Conservation (phyloP, 2,797 vertebrate genomes). For the Myiotriccus ornatus region DNA sequence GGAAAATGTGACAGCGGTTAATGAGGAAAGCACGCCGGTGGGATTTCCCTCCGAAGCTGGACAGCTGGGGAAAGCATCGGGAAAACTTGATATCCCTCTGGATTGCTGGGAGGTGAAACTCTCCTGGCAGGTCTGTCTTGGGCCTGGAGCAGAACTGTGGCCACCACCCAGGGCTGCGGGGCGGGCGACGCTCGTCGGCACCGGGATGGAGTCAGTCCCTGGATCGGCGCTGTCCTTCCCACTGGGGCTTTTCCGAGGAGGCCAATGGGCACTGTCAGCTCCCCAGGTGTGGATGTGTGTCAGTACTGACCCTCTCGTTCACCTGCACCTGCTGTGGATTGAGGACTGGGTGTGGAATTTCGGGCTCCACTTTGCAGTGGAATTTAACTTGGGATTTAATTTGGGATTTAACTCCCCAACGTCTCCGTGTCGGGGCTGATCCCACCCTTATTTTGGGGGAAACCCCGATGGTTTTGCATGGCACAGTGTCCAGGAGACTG, state of each 20-base stretch:
- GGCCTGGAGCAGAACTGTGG: neutral
- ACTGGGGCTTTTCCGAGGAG: neutral
- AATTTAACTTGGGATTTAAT: too few species aligned
- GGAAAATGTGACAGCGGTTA: slow-evolving; percentile 18
- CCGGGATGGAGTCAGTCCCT: rapidly evolving
- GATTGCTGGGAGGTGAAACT: neutral
- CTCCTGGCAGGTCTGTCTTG: neutral
- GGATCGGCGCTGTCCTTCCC: rapidly evolving
- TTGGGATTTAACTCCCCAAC: neutral
- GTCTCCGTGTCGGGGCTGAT: neutral
- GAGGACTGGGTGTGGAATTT: rapidly evolving
- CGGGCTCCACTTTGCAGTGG: rapidly evolving
- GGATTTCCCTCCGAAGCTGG: neutral
- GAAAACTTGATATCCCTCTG: neutral
- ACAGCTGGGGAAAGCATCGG: slow-evolving; percentile 1
- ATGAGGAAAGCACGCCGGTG: slow-evolving; percentile 22
- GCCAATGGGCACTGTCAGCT: rapidly evolving
- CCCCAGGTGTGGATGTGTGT: neutral
- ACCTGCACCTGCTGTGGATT: neutral
- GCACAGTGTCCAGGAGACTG: neutral
- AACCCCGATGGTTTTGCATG: rapidly evolving
- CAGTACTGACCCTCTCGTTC: neutral
- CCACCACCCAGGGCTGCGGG: rapidly evolving
- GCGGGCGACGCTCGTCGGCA: rapidly evolving
- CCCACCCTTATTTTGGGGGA: neutral